Evolutionary conservation across 2,888 invertebrate species (phyloP).

Genomic region (Phania funesta): DNA sequence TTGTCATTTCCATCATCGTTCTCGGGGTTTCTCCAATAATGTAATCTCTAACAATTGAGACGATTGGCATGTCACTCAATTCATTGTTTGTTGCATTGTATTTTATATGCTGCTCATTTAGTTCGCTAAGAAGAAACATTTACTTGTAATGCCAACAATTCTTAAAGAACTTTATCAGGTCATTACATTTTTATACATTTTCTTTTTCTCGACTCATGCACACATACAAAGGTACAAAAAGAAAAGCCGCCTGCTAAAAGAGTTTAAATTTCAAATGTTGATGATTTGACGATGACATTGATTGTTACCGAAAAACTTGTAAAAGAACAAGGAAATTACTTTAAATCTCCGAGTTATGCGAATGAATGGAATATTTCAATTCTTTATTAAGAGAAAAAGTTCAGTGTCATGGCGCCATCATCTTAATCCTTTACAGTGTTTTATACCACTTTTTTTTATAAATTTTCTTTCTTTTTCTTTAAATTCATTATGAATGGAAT

Average conservation of each 20-base stretch:
- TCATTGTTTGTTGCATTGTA: constrained; percentile 48
- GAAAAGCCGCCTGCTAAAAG: constrained; percentile 61
- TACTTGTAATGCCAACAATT: constrained; percentile 60
- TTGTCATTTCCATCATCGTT: constrained; percentile 38
- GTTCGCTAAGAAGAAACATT: constrained; percentile 21
- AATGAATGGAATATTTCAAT: constrained; percentile 37
- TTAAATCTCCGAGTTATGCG: constrained; percentile 54
- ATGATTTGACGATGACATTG: constrained; percentile 68
- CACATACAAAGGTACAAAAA: not conserved
- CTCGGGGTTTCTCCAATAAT: constrained; percentile 48
- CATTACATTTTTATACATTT: constrained; percentile 11
- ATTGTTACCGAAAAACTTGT: constrained; percentile 42
- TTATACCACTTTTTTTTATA: constrained; percentile 8
- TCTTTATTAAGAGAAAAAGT: constrained; percentile 39
- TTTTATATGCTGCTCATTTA: constrained; percentile 6
- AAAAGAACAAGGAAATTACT: constrained; percentile 59
- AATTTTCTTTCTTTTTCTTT: constrained; percentile 1
- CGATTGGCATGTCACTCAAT: constrained; percentile 67
- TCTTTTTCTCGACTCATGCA: not conserved
- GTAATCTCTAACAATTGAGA: constrained; percentile 56
- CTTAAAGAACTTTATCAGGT: constrained; percentile 43
- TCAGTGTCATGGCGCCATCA: constrained; percentile 62
- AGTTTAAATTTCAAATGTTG: constrained; percentile 63
- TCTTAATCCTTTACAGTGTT: constrained; percentile 53
- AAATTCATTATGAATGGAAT: constrained; percentile 16